These are phyloP conservation scores for Incurvaria masculella DNA, from an alignment of 2,888 invertebrate genomes.

Conservation along the genomic window DNA sequence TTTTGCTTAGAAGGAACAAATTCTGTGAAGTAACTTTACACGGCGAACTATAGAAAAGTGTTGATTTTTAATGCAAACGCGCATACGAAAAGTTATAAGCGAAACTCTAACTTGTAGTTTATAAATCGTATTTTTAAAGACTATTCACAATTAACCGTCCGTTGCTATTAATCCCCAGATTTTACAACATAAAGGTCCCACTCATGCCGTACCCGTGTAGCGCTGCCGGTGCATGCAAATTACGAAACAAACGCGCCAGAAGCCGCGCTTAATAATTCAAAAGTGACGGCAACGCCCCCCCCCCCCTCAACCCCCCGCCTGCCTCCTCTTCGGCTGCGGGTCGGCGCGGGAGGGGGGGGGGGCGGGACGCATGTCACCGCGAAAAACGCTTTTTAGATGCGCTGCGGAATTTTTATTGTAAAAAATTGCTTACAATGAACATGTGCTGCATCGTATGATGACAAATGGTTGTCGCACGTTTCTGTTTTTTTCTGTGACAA, in stretches of 20 bases:
- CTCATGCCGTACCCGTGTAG: background rate
- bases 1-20: too few species aligned
- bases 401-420: background rate
- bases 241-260: background rate
- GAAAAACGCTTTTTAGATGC: background rate
- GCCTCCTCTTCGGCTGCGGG: background rate
- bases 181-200: background rate
- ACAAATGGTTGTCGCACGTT: background rate
- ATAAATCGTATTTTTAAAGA: too few species aligned
- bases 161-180: too few species aligned
- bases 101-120: too few species aligned
- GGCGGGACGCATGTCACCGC: background rate
- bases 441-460: background rate
- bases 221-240: background rate
- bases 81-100: too few species aligned
- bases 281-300: background rate
- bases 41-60: too few species aligned
- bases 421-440: background rate
- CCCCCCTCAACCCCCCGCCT: too few species aligned
- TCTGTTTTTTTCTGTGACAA: too few species aligned
- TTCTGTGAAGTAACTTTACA: too few species aligned
- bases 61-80: too few species aligned
- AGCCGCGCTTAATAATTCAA: background rate
- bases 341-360: background rate
- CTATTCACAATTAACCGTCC: too few species aligned